These are phyloP conservation scores for Caprella mutica DNA, from an alignment of 2,888 invertebrate species.

Conservation along the genomic window DNA sequence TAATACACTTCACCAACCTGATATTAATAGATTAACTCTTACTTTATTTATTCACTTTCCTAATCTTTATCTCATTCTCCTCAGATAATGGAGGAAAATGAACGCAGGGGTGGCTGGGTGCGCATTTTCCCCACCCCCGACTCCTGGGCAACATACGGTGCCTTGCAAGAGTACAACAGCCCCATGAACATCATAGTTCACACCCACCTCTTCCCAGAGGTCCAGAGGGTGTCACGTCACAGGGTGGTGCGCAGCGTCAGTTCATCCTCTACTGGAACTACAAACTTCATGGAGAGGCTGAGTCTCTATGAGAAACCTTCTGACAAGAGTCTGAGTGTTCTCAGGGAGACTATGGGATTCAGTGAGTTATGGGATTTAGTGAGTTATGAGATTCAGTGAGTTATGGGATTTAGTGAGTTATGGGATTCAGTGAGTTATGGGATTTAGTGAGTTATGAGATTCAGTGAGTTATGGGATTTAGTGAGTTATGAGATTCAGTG, in stretches of 20 bases:
- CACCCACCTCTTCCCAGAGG: constrained; percentile 55
- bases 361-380: constrained; percentile 4
- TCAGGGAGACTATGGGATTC: constrained; percentile 22
- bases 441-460: too few species aligned
- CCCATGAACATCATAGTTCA: constrained; percentile 61
- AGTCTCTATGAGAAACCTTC: constrained; percentile 32
- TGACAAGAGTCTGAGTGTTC: constrained; percentile 25
- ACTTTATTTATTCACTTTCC: too few species aligned
- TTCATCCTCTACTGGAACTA: constrained; percentile 25
- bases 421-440: too few species aligned
- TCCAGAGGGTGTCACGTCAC: constrained; percentile 14
- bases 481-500: too few species aligned
- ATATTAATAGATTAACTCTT: too few species aligned
- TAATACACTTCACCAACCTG: too few species aligned
- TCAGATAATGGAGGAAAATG: constrained; percentile 55
- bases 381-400: too few species aligned
- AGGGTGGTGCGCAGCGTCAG: constrained; percentile 16
- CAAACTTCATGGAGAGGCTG: constrained; percentile 30
- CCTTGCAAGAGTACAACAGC: constrained; percentile 34
- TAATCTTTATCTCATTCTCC: neutral
- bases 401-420: too few species aligned
- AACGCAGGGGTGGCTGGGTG: constrained; percentile 74
- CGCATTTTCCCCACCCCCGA: constrained; percentile 80
- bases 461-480: too few species aligned
- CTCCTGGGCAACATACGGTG: constrained; percentile 53